Evolutionary conservation across 2,888 invertebrate species (phyloP).

Genomic region (Ennomos quercinarius): DNA sequence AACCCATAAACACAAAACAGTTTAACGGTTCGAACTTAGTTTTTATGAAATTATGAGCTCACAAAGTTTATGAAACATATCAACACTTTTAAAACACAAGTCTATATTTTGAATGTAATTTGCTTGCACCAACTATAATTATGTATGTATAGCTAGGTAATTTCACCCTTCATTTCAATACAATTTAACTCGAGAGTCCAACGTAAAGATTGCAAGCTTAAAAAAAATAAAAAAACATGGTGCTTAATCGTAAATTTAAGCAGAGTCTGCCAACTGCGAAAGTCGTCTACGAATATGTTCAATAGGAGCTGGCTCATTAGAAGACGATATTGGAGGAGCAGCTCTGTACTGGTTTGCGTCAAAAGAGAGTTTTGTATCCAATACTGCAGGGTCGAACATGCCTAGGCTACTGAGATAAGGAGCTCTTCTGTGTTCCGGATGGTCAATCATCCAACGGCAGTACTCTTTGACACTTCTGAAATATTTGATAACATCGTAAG

Average conservation of each 20-base stretch:
- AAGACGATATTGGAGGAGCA: slow-evolving; percentile 35
- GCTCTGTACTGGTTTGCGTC: slow-evolving; percentile 54
- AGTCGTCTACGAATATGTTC: slow-evolving; percentile 66
- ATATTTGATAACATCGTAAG: background rate
- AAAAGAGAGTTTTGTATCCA: slow-evolving; percentile 67
- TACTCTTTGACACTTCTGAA: slow-evolving; percentile 85
- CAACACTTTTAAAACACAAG: too few relatives aligned
- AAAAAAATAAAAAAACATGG: background rate
- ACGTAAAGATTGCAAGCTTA: too few relatives aligned
- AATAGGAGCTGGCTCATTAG: slow-evolving; percentile 59
- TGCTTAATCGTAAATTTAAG: background rate
- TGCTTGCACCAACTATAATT: background rate
- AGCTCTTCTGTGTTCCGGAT: slow-evolving; percentile 82
- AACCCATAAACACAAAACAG: too few relatives aligned
- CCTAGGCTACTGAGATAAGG: slow-evolving; percentile 82
- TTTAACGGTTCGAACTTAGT: too few relatives aligned
- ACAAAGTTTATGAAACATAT: too few relatives aligned
- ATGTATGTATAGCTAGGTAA: too few relatives aligned
- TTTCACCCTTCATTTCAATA: too few relatives aligned
- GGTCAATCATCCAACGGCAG: slow-evolving; percentile 83
- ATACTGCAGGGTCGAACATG: slow-evolving; percentile 75
- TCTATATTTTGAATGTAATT: too few relatives aligned
- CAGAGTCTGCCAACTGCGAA: slow-evolving; percentile 64
- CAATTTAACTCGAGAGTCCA: too few relatives aligned
- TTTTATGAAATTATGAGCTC: too few relatives aligned